Base-by-base conservation (phyloP, 2,888 invertebrate species). In the Sepiola atlantica region DNA sequence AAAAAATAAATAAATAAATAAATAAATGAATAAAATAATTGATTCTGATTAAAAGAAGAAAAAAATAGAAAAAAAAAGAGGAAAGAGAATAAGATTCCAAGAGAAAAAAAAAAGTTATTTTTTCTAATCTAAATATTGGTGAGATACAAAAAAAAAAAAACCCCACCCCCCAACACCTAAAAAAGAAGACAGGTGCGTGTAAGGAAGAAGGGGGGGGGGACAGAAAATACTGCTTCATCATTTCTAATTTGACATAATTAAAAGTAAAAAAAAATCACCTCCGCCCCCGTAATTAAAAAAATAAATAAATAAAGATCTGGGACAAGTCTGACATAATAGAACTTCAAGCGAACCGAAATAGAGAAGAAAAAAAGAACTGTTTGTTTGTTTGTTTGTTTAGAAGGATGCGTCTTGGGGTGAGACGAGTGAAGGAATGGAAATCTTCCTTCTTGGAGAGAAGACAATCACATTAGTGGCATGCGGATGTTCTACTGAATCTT, bases 21-120 rank as follows among this genome's bases (percentile, higher is more conserved):
- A n/a, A n/a, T n/a, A n/a, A n/a, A n/a, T n/a, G n/a, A 45, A 45
- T 77, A 77, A 77, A 77, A 77, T 77, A n/a, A 77, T 77, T 77
- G n/a, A 77, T 77, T 77, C 45, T 16, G 32, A 4, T 77, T 45
- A 45, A 45, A 45, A 4, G 45, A 8, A 45, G 45, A 45, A 45
- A 45, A 45, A 45, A 45, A 45, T 45, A 45, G 45, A 8, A 8
- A 8, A 45, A 45, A 45, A n/a, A n/a, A n/a, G n/a, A n/a, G n/a
- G n/a, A n/a, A n/a, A n/a, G n/a, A 14, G 28, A 10, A 10, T 28
- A n/a, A 10, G 77, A 77, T n/a, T 28, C 28, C 1, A 28, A 16
- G 16, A 28, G 12, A 12, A 10, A 16, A 28, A n/a, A n/a, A 77
- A 28, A 77, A 10, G 28, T 45, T 45, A 4, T 45, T 45, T 45